phyloP scores from a whole-genome alignment of 1,140 invertebrate genomes.

The Probaryconus sp. region DNA sequence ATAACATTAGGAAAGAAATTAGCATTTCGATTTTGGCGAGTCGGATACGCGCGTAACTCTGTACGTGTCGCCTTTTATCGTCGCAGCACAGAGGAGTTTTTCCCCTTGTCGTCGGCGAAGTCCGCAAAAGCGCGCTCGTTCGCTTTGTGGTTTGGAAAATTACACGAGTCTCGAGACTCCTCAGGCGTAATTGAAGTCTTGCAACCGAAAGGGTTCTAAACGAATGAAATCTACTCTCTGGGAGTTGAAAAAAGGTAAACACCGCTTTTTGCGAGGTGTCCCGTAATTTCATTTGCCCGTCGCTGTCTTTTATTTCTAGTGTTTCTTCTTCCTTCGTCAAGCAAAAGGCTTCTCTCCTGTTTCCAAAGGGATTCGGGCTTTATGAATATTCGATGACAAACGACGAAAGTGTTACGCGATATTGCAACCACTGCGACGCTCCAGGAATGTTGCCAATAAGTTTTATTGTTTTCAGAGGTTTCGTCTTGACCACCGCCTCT shows the following conservation, averaged over 20 bases:
- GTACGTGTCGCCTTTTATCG: conserved; percentile 44
- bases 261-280: conserved; percentile 19
- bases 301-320: conserved; percentile 52
- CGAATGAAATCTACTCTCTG: conserved; percentile 39
- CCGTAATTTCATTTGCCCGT: conserved; percentile 50
- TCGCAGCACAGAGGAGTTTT: not conserved
- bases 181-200: conserved; percentile 49
- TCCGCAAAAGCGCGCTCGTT: conserved; percentile 23
- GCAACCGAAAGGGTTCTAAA: conserved; percentile 56
- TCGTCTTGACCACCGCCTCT: too few species aligned
- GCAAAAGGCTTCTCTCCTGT: conserved; percentile 50
- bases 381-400: conserved; percentile 60
- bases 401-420: conserved; percentile 36
- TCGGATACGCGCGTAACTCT: not conserved
- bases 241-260: conserved; percentile 40
- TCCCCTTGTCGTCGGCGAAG: conserved; percentile 4
- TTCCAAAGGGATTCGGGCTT: conserved; percentile 32
- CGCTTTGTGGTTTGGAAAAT: conserved; percentile 59
- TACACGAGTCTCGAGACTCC: conserved; percentile 46
- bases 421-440: conserved; percentile 20
- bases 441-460: conserved; percentile 14
- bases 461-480: conserved; percentile 42
- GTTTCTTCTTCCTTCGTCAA: conserved; percentile 41
- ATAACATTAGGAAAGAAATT: conserved; percentile 57
- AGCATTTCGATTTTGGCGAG: conserved; percentile 56